Base-by-base conservation (phyloP, 2,888 invertebrate species). In the Papilio demoleus region DNA sequence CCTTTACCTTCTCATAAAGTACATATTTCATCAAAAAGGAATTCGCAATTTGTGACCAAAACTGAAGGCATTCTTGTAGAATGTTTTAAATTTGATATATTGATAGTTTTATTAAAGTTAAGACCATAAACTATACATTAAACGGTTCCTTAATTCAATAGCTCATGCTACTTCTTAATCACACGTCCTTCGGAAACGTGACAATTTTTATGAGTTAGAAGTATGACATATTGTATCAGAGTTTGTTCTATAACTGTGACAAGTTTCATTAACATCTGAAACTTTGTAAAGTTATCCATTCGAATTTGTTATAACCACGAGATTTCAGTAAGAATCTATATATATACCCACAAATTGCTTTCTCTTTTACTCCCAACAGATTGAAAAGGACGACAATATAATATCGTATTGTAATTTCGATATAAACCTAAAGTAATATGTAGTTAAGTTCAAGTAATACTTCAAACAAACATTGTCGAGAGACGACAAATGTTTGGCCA, bases 11-110 rank as follows among this genome's bases (percentile, higher is more conserved):
- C 12, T 4, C 2, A 38, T 53, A 53, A 27, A 24, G 2, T 27
- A 12, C 14, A n/a, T 27, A 50, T 50, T 50, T 27, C 27, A 50
- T 50, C 24, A 50, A 27, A 8, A 27, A 50, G 50, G 50, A 50
- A 50, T 50, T 50, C 50, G 27, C 14, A 27, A 24, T 50, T 27
- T 4, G 27, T 50, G 47, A 50, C 27, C 27, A n/a, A 27, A 27
- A 24, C 22, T 14, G 12, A 14, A 14, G 47, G 2, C 22, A 50
- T 50, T 50, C 50, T 27, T 50, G 27, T 22, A 12, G 4, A 17
- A 8, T n/a, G 40, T n/a, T 42, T 17, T 6, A 42, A 42, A 8
- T 42, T 42, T 42, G 22, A 47, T 38, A 38, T 38, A 38, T 14
- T 38, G 38, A 14, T 14, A 38, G 38, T 38, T 14, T 14, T 38